A percentile compares a stretch with the other conserved stretches of the same genome.
Evolutionary conservation across 1,140 invertebrate species (phyloP).

Genomic region (Aphelenchoides fujianensis): DNA sequence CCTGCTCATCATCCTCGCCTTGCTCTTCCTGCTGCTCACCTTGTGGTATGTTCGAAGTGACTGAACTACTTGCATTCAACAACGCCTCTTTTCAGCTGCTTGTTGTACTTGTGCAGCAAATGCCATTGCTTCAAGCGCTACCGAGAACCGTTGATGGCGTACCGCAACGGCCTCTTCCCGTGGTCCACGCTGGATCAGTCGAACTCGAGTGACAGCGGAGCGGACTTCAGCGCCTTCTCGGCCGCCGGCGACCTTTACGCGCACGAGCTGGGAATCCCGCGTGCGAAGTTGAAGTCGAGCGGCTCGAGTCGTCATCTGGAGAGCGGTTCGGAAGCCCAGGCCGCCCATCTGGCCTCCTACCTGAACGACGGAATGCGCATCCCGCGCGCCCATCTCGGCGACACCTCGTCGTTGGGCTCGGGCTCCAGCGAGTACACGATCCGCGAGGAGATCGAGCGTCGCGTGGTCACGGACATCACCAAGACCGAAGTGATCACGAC

Average conservation of each 20-base stretch:
- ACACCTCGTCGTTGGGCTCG: constrained; percentile 54
- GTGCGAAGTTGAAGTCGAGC: constrained; percentile 54
- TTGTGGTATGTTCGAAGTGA: constrained; percentile 45
- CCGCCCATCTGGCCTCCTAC: constrained; percentile 50
- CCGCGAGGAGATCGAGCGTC: constrained; percentile 58
- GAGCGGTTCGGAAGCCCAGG: constrained; percentile 35
- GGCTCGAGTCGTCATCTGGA: constrained; percentile 23
- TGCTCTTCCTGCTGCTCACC: constrained; percentile 56
- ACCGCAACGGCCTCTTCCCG: constrained; percentile 48
- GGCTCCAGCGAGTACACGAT: constrained; percentile 60
- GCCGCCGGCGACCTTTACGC: constrained; percentile 53
- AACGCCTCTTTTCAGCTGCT: constrained; percentile 44
- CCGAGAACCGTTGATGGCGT: constrained; percentile 29
- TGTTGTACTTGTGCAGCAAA: constrained; percentile 59
- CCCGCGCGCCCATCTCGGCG: constrained; percentile 54
- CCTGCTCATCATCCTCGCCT: constrained; percentile 54
- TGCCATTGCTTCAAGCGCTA: constrained; percentile 56
- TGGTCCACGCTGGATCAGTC: constrained; percentile 60
- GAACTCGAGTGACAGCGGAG: constrained; percentile 57
- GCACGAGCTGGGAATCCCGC: constrained; percentile 59
- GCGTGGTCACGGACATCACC: constrained; percentile 58
- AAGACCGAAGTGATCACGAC: constrained; percentile 47
- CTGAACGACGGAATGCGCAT: constrained; percentile 59
- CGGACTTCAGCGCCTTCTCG: constrained; percentile 50
- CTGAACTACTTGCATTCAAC: neutral